Evolutionary conservation across 2,113 vertebrate species (phyloP).

Genomic region (Leiothrix lutea): DNA sequence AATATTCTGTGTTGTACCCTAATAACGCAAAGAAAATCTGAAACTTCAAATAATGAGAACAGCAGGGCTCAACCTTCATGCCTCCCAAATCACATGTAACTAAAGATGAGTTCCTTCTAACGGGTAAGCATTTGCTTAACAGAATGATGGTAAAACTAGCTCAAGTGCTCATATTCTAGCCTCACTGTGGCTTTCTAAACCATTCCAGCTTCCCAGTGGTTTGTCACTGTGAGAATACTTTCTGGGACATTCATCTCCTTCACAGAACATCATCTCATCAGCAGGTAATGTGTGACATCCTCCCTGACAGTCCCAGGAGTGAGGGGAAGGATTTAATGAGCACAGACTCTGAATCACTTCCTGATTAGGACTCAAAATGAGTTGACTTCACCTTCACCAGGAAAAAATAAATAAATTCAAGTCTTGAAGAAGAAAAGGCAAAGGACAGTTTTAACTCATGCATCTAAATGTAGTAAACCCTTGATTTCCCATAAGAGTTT

Average conservation of each 20-base stretch:
- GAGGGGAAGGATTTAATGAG: conserved; percentile 52
- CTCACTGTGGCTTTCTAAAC: neutral
- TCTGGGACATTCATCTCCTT: conserved; percentile 16
- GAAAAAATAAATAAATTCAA: neutral
- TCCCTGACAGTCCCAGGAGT: conserved; percentile 23
- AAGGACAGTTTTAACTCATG: neutral
- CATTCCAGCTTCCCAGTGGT: neutral
- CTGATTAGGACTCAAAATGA: conserved; percentile 49
- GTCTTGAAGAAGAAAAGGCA: neutral
- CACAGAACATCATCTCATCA: conserved; percentile 44
- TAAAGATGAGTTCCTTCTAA: neutral
- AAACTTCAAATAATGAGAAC: conserved; percentile 4
- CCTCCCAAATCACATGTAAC: neutral
- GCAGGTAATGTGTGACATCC: conserved; percentile 49
- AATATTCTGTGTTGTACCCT: neutral
- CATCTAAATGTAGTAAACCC: neutral
- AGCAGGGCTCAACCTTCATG: neutral
- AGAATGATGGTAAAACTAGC: too few species aligned
- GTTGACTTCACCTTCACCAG: conserved; percentile 22
- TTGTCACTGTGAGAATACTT: conserved; percentile 16
- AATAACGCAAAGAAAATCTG: conserved; percentile 8
- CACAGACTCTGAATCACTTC: conserved; percentile 36
- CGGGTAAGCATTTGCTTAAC: neutral
- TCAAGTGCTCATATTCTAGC: neutral
- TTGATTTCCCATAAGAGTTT: neutral